These are phyloP conservation scores for Myotis myotis DNA, from an alignment of 2,797 vertebrate genomes.

Conservation along the genomic window DNA sequence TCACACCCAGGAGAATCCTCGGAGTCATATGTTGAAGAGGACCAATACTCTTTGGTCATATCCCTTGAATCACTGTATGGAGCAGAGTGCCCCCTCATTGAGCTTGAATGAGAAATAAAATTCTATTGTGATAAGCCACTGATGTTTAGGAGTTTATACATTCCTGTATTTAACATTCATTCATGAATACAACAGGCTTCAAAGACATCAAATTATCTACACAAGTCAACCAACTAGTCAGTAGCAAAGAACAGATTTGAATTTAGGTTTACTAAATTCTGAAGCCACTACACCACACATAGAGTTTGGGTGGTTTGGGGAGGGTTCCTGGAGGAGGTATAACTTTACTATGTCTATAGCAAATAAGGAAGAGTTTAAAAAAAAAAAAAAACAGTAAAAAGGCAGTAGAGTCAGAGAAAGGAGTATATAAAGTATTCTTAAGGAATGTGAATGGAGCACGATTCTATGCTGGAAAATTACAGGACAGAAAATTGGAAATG, in stretches of 20 bases:
- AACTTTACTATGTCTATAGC: background rate
- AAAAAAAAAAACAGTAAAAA: background rate
- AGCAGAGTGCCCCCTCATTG: background rate
- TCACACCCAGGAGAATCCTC: background rate
- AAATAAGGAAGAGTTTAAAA: slow-evolving; percentile 5
- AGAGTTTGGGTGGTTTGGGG: background rate
- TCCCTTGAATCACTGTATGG: background rate
- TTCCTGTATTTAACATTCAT: background rate
- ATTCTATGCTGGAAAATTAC: background rate
- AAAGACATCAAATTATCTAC: background rate
- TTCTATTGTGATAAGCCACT: background rate
- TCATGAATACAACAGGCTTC: background rate
- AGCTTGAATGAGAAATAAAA: background rate
- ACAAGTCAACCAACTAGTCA: background rate
- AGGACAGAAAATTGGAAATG: background rate
- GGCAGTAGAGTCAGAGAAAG: background rate
- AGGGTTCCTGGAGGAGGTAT: background rate
- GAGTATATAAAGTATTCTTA: background rate
- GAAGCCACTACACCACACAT: background rate
- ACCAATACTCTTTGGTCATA: background rate
- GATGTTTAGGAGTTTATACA: background rate
- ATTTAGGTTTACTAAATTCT: background rate
- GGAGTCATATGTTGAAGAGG: background rate
- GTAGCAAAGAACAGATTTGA: background rate
- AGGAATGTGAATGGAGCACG: background rate